Evolutionary conservation across 2,888 invertebrate species (phyloP), one percentile per base, ranked within the genome.

Genomic region (Lottia scabra): DNA sequence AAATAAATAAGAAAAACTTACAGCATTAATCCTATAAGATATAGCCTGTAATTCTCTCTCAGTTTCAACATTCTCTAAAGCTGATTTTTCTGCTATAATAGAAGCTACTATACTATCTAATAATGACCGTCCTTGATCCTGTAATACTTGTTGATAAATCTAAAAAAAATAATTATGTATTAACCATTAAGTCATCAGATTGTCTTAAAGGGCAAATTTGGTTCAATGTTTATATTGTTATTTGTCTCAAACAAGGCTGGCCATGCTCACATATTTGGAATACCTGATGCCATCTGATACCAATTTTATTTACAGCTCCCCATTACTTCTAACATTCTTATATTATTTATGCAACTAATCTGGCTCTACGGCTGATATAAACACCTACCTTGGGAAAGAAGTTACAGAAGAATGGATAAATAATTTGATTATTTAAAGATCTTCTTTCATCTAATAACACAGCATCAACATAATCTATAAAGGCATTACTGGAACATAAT

Each of bases 401-500:
- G 75, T 95, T 94, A 83, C 94, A 94, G 88, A 97, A 92, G 89
- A 97, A 97, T 86, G 95, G 94, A 88, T 95, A 95, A 83, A 97
- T 95, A 83, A 94, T 93, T 70, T 94, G 93, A 84, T 95, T 95
- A 78, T 94, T 95, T 13, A 97, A 91, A 15, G 96, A 95, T 73
- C 93, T 93, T 80, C 97, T 92, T 90, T 97, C 97, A 88, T 97
- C 96, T 70, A 96, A 90, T 65, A 97, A 90, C 27, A 97, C 93
- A n/a, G 95, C 94, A 87, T 97, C 96, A 75, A 96, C 93, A 87
- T 97, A 97, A 89, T 97, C 97, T 46, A 95, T 93, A 80, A 96
- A 93, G 83, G 94, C 94, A 84, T 93, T 94, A 88, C 95, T 95
- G 78, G 94, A 94, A 67, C 95, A 91, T 74, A 97, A 91, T 91